phyloP scores from a whole-genome alignment of 2,888 invertebrate genomes.

The Trissoscelio sp. region DNA sequence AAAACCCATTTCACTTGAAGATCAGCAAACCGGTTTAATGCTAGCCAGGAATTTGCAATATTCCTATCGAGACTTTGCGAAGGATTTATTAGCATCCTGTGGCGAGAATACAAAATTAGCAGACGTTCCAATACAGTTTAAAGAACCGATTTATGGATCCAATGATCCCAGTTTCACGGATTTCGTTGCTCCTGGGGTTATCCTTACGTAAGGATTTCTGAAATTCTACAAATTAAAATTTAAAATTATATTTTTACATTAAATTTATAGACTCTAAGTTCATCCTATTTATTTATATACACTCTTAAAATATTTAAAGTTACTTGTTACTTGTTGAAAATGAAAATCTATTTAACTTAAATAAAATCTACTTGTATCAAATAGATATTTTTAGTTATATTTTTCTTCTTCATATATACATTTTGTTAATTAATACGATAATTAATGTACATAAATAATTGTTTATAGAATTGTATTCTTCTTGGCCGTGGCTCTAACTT shows the following conservation, averaged over 20 bases:
- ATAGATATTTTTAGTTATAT: too few species aligned
- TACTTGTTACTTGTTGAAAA: too few species aligned
- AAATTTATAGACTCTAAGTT: too few species aligned
- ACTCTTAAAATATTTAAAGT: too few species aligned
- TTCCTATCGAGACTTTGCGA: constrained; percentile 93
- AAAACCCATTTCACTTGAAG: constrained; percentile 81
- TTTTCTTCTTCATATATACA: too few species aligned
- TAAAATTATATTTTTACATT: too few species aligned
- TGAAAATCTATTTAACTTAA: too few species aligned
- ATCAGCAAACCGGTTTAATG: constrained; percentile 97
- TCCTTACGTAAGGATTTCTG: constrained; percentile 92
- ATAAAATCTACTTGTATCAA: too few species aligned
- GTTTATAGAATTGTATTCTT: constrained; percentile 97
- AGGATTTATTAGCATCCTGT: constrained; percentile 88
- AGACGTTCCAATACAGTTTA: constrained; percentile 94
- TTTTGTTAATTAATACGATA: too few species aligned
- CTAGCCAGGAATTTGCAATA: constrained; percentile 93
- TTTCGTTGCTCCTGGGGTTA: constrained; percentile 98
- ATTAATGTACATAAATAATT: too few species aligned
- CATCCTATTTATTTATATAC: too few species aligned
- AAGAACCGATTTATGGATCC: constrained; percentile 94
- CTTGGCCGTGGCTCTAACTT: constrained; percentile 96
- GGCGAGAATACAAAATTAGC: constrained; percentile 93
- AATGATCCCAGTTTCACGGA: constrained; percentile 96
- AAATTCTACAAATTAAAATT: too few species aligned